These are phyloP conservation scores for Pammene fasciana DNA, from an alignment of 2,888 invertebrate species.

Conservation along the genomic window DNA sequence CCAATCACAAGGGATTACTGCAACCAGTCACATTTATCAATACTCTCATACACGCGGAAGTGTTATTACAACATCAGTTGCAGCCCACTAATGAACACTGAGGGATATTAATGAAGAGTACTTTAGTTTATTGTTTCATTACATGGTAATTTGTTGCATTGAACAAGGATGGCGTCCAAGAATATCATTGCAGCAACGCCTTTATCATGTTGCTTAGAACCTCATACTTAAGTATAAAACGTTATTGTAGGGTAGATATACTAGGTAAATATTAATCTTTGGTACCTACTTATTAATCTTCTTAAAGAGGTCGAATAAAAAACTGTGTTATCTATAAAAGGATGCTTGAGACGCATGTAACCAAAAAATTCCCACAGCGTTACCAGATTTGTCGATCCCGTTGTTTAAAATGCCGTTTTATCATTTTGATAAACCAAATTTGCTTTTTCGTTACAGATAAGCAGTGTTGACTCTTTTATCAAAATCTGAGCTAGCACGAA, in stretches of 20 bases:
- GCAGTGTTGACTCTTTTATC: slow-evolving; percentile 68
- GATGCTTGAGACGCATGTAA: background rate
- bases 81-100: slow-evolving; percentile 43
- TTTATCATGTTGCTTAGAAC: slow-evolving; percentile 9
- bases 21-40: slow-evolving; percentile 1
- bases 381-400: slow-evolving; percentile 28
- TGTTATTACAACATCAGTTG: slow-evolving; percentile 27
- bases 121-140: slow-evolving; percentile 32
- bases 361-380: slow-evolving; percentile 28
- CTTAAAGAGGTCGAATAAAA: background rate
- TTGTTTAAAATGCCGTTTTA: slow-evolving; percentile 51
- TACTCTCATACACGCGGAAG: slow-evolving; percentile 14
- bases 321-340: background rate
- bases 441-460: slow-evolving; percentile 68
- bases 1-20: slow-evolving; percentile 31
- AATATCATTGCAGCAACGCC: slow-evolving; percentile 16
- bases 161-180: slow-evolving; percentile 40
- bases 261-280: background rate
- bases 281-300: slow-evolving; percentile 7
- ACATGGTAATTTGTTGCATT: slow-evolving; percentile 25
- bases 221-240: background rate
- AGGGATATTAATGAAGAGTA: slow-evolving; percentile 43
- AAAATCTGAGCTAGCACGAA: slow-evolving; percentile 70
- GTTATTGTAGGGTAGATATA: background rate
- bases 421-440: slow-evolving; percentile 67